phyloP scores from a whole-genome alignment of 2,113 vertebrate species.

The Carassius auratus region DNA sequence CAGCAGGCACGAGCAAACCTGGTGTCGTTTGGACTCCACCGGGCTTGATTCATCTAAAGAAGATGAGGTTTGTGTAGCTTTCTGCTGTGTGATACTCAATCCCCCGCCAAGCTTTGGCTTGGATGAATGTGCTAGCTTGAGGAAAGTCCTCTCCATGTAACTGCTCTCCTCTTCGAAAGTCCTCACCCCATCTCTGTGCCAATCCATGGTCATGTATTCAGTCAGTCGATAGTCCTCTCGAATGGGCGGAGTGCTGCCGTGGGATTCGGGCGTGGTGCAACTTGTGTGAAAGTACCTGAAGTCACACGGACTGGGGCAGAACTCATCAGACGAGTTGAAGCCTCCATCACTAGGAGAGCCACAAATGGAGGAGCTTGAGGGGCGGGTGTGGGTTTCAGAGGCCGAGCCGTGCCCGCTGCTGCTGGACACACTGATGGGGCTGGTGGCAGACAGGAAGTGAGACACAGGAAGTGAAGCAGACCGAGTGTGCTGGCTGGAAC shows the following conservation, averaged over 20 bases:
- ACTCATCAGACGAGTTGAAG: constrained; percentile 92
- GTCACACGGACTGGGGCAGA: constrained; percentile 87
- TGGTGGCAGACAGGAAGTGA: constrained; percentile 84
- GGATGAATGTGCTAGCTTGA: constrained; percentile 89
- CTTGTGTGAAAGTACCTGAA: constrained; percentile 78
- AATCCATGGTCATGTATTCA: constrained; percentile 91
- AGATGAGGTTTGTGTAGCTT: constrained; percentile 79
- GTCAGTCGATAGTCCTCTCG: constrained; percentile 79
- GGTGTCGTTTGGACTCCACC: constrained; percentile 78
- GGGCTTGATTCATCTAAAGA: constrained; percentile 89
- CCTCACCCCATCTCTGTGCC: constrained; percentile 63
- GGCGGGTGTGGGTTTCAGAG: constrained; percentile 81
- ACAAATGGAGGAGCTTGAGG: constrained; percentile 89
- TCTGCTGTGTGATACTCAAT: constrained; percentile 72
- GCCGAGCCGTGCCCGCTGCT: constrained; percentile 81
- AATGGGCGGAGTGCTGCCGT: constrained; percentile 84
- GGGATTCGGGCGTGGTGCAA: constrained; percentile 90
- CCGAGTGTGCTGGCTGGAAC: constrained; percentile 76
- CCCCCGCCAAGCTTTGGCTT: constrained; percentile 83
- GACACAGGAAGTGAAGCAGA: constrained; percentile 86
- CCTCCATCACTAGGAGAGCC: constrained; percentile 90
- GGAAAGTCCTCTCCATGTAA: constrained; percentile 77
- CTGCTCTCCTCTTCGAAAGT: constrained; percentile 61
- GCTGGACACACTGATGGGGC: constrained; percentile 86
- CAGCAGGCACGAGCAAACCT: constrained; percentile 82